Evolutionary conservation across 1,140 invertebrate species (phyloP).

Genomic region (Drosophila rhopaloa): DNA sequence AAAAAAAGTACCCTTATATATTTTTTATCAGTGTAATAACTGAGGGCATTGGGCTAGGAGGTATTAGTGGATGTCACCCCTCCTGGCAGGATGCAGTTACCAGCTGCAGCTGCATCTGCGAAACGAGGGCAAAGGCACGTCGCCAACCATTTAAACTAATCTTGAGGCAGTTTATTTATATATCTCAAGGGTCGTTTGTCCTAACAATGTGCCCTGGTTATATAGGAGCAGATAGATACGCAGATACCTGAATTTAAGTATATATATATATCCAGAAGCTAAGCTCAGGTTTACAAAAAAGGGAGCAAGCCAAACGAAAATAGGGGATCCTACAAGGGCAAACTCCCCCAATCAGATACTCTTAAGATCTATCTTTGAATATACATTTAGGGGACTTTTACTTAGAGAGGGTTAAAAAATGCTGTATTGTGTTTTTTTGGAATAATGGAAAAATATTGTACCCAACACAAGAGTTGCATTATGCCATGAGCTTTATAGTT

Average conservation of each 20-base stretch:
- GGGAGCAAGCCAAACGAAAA: slow-evolving; percentile 12
- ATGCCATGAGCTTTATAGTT: too few relatives aligned
- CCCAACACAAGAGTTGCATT: too few relatives aligned
- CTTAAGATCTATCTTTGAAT: slow-evolving; percentile 6
- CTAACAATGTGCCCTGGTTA: slow-evolving; percentile 62
- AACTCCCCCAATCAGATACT: slow-evolving; percentile 6
- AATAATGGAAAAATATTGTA: background rate
- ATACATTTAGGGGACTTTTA: slow-evolving; percentile 3
- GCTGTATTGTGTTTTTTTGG: background rate
- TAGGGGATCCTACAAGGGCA: slow-evolving; percentile 1
- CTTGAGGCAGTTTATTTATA: slow-evolving; percentile 73
- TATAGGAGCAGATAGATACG: slow-evolving; percentile 24
- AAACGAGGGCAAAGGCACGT: slow-evolving; percentile 68
- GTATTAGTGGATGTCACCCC: slow-evolving; percentile 25
- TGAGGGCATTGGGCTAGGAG: background rate
- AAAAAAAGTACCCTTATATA: too few relatives aligned
- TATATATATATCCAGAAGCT: slow-evolving; percentile 12
- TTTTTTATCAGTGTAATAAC: background rate
- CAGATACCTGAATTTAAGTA: slow-evolving; percentile 9
- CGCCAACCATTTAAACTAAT: slow-evolving; percentile 74
- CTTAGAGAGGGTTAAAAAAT: background rate
- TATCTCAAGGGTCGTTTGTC: slow-evolving; percentile 65
- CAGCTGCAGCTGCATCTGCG: slow-evolving; percentile 46
- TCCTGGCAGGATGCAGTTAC: slow-evolving; percentile 40
- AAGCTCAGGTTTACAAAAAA: slow-evolving; percentile 18